Evolutionary conservation across 2,888 invertebrate species (phyloP).

Genomic region (Melinaea marsaeus): DNA sequence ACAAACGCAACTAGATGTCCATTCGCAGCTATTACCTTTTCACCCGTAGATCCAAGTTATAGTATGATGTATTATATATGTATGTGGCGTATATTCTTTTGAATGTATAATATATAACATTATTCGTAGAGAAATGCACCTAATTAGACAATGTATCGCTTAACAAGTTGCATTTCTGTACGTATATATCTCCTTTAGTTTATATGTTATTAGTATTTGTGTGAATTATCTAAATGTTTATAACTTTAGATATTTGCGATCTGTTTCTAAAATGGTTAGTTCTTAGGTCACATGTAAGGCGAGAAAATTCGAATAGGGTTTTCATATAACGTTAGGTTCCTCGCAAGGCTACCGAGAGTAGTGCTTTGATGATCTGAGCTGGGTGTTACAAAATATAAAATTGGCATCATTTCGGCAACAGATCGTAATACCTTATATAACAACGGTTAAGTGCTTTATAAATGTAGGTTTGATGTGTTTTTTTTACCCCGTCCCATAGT

Average conservation of each 20-base stretch:
- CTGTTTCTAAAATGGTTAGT: constrained; percentile 75
- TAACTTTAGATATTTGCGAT: constrained; percentile 67
- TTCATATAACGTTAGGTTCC: constrained; percentile 25
- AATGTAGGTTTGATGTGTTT: constrained; percentile 60
- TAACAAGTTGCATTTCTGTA: constrained; percentile 20
- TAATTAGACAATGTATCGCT: not conserved
- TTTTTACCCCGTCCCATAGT: constrained; percentile 58
- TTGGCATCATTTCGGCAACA: constrained; percentile 78
- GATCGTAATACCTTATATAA: constrained; percentile 69
- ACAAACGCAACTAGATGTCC: constrained; percentile 28
- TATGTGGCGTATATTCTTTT: constrained; percentile 33
- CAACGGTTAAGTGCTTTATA: constrained; percentile 62
- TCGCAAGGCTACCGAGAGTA: constrained; percentile 35
- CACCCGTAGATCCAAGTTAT: constrained; percentile 29
- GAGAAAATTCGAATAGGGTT: constrained; percentile 18
- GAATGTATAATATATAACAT: constrained; percentile 27
- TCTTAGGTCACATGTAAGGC: constrained; percentile 34
- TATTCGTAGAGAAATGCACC: constrained; percentile 33
- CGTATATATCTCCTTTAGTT: constrained; percentile 31
- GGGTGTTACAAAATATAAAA: constrained; percentile 68
- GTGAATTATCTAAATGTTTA: constrained; percentile 45
- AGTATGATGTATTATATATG: constrained; percentile 35
- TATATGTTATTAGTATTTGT: constrained; percentile 40
- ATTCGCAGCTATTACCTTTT: constrained; percentile 29
- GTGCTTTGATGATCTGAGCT: constrained; percentile 71